phyloP scores from a whole-genome alignment of 1,140 invertebrate species.

The Heterodera carotae region DNA sequence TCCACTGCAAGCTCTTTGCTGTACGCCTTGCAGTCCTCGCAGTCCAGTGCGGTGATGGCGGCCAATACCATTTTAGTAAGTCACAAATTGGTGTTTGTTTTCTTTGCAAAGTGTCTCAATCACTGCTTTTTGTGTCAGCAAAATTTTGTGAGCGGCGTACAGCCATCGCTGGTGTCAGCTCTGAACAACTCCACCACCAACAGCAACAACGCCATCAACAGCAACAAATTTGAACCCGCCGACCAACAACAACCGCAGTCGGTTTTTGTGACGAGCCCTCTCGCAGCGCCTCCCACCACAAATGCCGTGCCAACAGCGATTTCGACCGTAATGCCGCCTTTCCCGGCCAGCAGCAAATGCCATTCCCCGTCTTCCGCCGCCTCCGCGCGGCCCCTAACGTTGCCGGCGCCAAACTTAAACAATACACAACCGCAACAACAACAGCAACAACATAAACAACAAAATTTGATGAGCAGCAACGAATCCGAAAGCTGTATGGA shows the following conservation, averaged over 20 bases:
- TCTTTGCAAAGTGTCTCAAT: too few species aligned
- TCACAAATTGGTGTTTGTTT: too few species aligned
- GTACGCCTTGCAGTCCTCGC: constrained; percentile 22
- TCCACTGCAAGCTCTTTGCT: constrained; percentile 18
- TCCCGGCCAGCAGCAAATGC: not conserved
- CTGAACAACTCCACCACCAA: not conserved
- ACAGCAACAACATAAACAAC: not conserved
- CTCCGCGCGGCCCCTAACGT: constrained; percentile 9
- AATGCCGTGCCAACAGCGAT: not conserved
- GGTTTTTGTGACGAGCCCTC: not conserved
- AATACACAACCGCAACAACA: not conserved
- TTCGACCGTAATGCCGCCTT: not conserved
- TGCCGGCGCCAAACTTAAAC: not conserved
- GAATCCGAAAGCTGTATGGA: constrained; percentile 26
- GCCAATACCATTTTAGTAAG: constrained; percentile 27
- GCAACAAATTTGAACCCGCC: not conserved
- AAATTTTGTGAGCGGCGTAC: constrained; percentile 25
- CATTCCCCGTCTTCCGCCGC: constrained; percentile 18
- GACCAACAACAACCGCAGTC: not conserved
- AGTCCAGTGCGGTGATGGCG: constrained; percentile 26
- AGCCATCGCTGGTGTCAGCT: constrained; percentile 4
- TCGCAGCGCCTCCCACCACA: not conserved
- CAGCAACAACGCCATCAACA: not conserved
- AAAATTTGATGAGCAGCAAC: constrained; percentile 6
- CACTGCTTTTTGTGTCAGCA: constrained; percentile 4